Evolutionary conservation across 2,113 vertebrate genomes (phyloP), one percentile per base, ranked within the genome.

Genomic region (Ailurus styani): DNA sequence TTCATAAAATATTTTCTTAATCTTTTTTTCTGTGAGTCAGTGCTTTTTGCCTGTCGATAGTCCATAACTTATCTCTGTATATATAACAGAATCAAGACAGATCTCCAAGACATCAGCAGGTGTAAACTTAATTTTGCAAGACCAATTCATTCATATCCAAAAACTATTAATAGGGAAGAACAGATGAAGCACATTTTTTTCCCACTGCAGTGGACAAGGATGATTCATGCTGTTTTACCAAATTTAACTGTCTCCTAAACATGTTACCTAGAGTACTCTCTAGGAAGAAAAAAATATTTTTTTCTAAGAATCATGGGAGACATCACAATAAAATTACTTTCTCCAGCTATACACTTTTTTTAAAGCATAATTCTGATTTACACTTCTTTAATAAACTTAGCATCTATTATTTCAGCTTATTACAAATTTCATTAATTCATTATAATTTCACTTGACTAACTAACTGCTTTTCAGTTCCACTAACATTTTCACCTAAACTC

Each of bases 111-210:
- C 93, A 97, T 95, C 72, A 96, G 77, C 52, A 98, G 88, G 79
- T 97, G 18, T 87, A 96, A 98, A 96, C 93, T 98, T 94, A 98
- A 83, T 97, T 97, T 98, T 21, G 2, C 52, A 97, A 94, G 79
- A 97, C 15, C 40, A 96, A 87, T 95, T 55, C 87, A 98, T 97
- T 98, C 96, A 50, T 96, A 91, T 50, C 82, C 97, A 97, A 98
- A 98, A 90, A 95, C 40, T 97, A 97, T 95, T 97, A 98, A 96
- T 23, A 96, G 37, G 96, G 47, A 89, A 72, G 29, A 96, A 45
- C 42, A 81, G 20, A 87, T 90, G 47, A 97, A 88, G 64, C 42
- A 93, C 27, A 89, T 93, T 97, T 98, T 81, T 87, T 98, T 93
- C 93, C 52, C 82, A 31, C 73, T 75, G 29, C 45, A 94, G 50